Evolutionary conservation across 2,113 vertebrate species (phyloP), one percentile per base, ranked within the genome.

Genomic region (Mesitornis unicolor): DNA sequence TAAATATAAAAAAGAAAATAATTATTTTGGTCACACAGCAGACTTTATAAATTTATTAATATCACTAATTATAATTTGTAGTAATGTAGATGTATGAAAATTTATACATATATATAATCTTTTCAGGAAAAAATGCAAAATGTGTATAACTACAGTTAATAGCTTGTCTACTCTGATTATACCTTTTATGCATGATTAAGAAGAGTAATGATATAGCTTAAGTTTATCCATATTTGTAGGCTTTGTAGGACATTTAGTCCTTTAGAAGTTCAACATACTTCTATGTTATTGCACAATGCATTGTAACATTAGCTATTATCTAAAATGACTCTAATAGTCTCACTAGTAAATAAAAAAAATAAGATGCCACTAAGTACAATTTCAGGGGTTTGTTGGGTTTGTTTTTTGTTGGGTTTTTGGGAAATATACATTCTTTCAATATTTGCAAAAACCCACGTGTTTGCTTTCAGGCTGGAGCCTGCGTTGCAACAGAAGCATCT

Each of bases 51-150:
- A 97, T 97, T 97, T 98, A 98, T 97, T 98, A 86, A 83, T 93
- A 96, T 87, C 90, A 97, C 65, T 97, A 98, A 96, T 94, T 63
- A 96, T 97, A 47, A 95, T 94, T 87, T 96, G 77, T 97, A 97
- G 91, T 93, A 97, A 94, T 54, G 81, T 85, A 92, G 93, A 92
- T 87, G 97, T 97, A 97, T 96, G 97, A 79, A 94, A 94, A 97
- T 95, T 97, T 98, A 98, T 98, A 98, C 97, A 98, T 97, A 97
- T 98, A 98, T 96, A 97, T 95, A 98, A 53, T 69, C 78, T 83
- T 85, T 80, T 38, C 33, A 65, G 86, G 69, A 96, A 86, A 73
- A 90, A 81, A 97, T 0, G 4, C 60, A 93, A 95, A 79, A n/a
- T 25, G 90, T 35, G 60, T 60, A 95, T 87, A 93, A 76, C 87